These are phyloP conservation scores for Euleptes europaea DNA, from an alignment of 2,113 vertebrate species.

Conservation along the genomic window DNA sequence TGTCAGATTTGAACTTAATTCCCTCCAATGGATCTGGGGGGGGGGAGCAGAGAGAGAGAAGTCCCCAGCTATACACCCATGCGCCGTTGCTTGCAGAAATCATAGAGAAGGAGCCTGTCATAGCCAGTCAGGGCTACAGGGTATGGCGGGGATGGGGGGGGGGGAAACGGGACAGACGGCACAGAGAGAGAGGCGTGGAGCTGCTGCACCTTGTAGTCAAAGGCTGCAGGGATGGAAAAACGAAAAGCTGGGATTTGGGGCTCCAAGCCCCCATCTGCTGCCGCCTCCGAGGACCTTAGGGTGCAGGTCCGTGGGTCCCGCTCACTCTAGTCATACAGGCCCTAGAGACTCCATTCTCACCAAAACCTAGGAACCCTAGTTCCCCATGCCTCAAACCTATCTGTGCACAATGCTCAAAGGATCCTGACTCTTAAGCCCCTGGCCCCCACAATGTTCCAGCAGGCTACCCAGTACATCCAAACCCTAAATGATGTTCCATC, in stretches of 20 bases:
- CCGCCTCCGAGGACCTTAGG: neutral
- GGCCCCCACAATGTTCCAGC: neutral
- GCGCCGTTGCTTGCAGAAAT: constrained; percentile 68
- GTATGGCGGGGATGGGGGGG: neutral
- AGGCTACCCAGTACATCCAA: neutral
- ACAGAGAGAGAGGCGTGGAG: neutral
- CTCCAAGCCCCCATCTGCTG: neutral
- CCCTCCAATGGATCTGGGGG: constrained; percentile 64
- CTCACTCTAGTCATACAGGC: neutral
- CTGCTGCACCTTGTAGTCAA: constrained; percentile 20
- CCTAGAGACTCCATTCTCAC: neutral
- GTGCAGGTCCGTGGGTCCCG: neutral
- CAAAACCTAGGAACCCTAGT: neutral
- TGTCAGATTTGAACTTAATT: constrained; percentile 78
- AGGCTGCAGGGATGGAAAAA: constrained; percentile 18
- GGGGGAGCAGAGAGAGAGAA: constrained; percentile 47
- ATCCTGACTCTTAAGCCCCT: neutral
- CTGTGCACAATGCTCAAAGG: neutral
- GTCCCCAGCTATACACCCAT: constrained; percentile 40
- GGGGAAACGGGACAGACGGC: constrained; percentile 6
- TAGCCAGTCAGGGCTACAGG: constrained; percentile 35
- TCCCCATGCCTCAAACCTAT: neutral
- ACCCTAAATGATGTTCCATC: neutral
- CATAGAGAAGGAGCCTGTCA: constrained; percentile 34
- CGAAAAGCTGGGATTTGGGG: neutral